Conservation (phyloP, 2,113 vertebrate species). For the Aegotheles bennettii region DNA sequence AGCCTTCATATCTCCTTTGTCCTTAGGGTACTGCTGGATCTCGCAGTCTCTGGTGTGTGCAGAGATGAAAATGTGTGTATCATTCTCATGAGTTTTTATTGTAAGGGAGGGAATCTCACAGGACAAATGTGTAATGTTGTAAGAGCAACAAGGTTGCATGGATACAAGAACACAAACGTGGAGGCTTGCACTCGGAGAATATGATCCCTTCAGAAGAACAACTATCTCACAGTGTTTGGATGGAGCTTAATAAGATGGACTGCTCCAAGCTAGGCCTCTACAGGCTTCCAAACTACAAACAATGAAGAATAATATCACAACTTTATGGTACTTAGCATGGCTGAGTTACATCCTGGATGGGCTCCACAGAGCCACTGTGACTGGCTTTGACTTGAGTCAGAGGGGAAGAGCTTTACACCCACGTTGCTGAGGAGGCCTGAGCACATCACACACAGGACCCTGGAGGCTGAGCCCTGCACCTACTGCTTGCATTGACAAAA, state of each 20-base stretch:
- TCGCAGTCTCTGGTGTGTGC: not conserved
- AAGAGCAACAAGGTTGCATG: constrained; percentile 52
- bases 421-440: not conserved
- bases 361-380: not conserved
- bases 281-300: constrained; percentile 33
- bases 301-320: constrained; percentile 45
- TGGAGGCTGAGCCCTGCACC: not conserved
- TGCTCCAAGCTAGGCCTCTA: constrained; percentile 35
- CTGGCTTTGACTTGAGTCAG: constrained; percentile 6
- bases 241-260: constrained; percentile 29
- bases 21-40: not conserved
- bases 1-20: not conserved
- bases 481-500: not conserved
- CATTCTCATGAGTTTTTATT: constrained; percentile 41
- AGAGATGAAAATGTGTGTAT: not conserved
- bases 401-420: constrained; percentile 20
- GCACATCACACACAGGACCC: not conserved
- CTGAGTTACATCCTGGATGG: constrained; percentile 41
- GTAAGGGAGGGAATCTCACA: constrained; percentile 50
- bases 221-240: constrained; percentile 38
- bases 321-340: constrained; percentile 11
- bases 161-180: constrained; percentile 48
- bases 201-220: not conserved
- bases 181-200: constrained; percentile 7
- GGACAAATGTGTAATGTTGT: constrained; percentile 50